Evolutionary conservation across 2,888 invertebrate species (phyloP), one percentile per base, ranked within the genome.

Genomic region (Caenorhabditis sp.): DNA sequence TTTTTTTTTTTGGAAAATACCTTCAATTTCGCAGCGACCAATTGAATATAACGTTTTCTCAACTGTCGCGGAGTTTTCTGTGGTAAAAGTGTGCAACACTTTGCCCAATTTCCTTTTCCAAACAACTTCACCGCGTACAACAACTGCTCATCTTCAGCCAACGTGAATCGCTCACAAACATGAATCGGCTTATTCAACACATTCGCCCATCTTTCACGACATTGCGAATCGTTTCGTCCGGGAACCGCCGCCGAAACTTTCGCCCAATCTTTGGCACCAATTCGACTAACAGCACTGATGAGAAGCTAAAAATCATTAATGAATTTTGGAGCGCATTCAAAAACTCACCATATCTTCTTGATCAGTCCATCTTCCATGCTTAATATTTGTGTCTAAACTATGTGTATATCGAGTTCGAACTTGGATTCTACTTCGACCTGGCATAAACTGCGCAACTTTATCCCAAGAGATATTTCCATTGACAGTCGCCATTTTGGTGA

Each of bases 401-500:
- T 82, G 80, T 4, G 65, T 57, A 63, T 79, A 86, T 3, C 84
- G 76, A 5, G 70, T 73, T 14, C 81, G 67, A 26, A 85, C 82
- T 73, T 83, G 81, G 25, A 70, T 68, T 20, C 81, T 75, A 14
- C 72, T 80, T 23, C 86, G 67, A 4, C 83, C 84, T 12, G 83
- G 82, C 81, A 86, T 83, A 65, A 83, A 82, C 20, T 83, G 77
- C 1, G 84, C 77, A 17, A 86, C 86, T 85, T 91, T 91, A 2
- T 91, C 90, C 94, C 94, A 94, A 0, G 93, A 92, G 75, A 93
- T 92, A 57, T 91, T 91, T 69, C 91, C 89, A 21, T 92, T 93
- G 59, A 92, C 89, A 76, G 89, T 91, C 76, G 91, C 91, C 70
- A 89, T 89, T 14, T 92, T 90, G 0, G 94, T 91, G 1, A 92